Percentiles rank a stretch among this genome's conserved stretches.
phyloP scores from a whole-genome alignment of 1,140 invertebrate genomes.

The Drosophila triauraria region DNA sequence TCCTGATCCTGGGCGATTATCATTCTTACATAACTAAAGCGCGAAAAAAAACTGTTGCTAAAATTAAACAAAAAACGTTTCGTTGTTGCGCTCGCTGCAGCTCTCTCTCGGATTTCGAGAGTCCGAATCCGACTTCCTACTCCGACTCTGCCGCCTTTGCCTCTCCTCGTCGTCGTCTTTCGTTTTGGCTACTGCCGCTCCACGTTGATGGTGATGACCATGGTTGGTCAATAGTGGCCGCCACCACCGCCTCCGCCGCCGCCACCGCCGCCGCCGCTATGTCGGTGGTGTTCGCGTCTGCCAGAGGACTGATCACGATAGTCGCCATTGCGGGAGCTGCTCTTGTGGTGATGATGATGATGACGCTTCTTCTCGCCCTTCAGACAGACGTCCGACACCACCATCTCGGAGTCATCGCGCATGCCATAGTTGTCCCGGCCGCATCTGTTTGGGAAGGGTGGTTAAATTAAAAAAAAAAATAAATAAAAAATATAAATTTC shows the following conservation, averaged over 20 bases:
- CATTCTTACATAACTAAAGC: slow-evolving; percentile 48
- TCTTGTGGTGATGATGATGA: slow-evolving; percentile 92
- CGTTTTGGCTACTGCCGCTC: slow-evolving; percentile 71
- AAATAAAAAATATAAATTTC: neutral
- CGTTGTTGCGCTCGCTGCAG: slow-evolving; percentile 57
- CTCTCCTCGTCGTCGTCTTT: neutral
- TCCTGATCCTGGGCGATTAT: neutral
- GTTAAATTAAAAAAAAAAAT: too few relatives aligned
- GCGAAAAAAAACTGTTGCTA: slow-evolving; percentile 59
- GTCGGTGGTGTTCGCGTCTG: slow-evolving; percentile 80
- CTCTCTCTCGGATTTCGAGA: slow-evolving; percentile 12
- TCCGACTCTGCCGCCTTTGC: slow-evolving; percentile 10
- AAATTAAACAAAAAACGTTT: slow-evolving; percentile 67
- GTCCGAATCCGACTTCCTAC: slow-evolving; percentile 1
- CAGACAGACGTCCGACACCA: slow-evolving; percentile 89
- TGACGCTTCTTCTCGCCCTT: slow-evolving; percentile 90
- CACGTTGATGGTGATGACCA: slow-evolving; percentile 85
- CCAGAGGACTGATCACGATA: slow-evolving; percentile 79
- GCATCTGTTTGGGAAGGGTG: slow-evolving; percentile 33
- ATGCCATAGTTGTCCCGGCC: slow-evolving; percentile 88
- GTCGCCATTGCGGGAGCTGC: slow-evolving; percentile 81
- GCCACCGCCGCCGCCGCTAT: slow-evolving; percentile 63
- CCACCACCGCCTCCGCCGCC: slow-evolving; percentile 52
- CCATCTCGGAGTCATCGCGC: slow-evolving; percentile 92
- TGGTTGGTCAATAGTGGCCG: slow-evolving; percentile 85